A percentile compares a stretch with the other conserved stretches of the same genome.
phyloP scores from a whole-genome alignment of 1,140 invertebrate genomes.

The Aethina tumida region DNA sequence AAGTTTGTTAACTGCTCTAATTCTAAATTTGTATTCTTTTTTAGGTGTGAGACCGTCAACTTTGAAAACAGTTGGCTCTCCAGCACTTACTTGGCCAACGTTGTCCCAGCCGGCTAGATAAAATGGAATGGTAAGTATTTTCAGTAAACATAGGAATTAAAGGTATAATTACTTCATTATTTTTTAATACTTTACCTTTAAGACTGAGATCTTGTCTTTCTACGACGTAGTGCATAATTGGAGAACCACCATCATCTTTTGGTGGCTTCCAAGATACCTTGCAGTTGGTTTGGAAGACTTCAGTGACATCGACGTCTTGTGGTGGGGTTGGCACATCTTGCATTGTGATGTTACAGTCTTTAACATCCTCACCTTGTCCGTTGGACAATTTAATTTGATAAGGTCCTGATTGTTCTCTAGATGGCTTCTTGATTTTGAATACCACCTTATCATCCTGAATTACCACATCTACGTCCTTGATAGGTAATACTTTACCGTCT shows the following conservation, averaged over 20 bases:
- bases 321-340: slow-evolving; percentile 84
- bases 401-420: slow-evolving; percentile 65
- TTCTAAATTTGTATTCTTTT: slow-evolving; percentile 91
- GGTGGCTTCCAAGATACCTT: slow-evolving; percentile 86
- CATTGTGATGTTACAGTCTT: slow-evolving; percentile 76
- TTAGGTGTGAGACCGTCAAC: slow-evolving; percentile 78
- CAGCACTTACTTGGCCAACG: slow-evolving; percentile 60
- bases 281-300: slow-evolving; percentile 88
- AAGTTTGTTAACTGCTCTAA: slow-evolving; percentile 87
- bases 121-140: slow-evolving; percentile 1
- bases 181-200: slow-evolving; percentile 48
- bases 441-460: slow-evolving; percentile 82
- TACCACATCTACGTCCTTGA: slow-evolving; percentile 82
- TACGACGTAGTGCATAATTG: slow-evolving; percentile 84
- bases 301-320: slow-evolving; percentile 78
- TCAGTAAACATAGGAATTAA: background rate
- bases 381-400: slow-evolving; percentile 84
- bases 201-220: slow-evolving; percentile 88
- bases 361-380: slow-evolving; percentile 75
- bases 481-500: slow-evolving; percentile 74
- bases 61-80: slow-evolving; percentile 64
- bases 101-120: slow-evolving; percentile 69
- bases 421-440: slow-evolving; percentile 84
- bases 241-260: slow-evolving; percentile 86
- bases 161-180: background rate